Evolutionary conservation across 2,888 invertebrate genomes (phyloP), one percentile per base, ranked within the genome.

Genomic region (Psococerastis gibbosa): DNA sequence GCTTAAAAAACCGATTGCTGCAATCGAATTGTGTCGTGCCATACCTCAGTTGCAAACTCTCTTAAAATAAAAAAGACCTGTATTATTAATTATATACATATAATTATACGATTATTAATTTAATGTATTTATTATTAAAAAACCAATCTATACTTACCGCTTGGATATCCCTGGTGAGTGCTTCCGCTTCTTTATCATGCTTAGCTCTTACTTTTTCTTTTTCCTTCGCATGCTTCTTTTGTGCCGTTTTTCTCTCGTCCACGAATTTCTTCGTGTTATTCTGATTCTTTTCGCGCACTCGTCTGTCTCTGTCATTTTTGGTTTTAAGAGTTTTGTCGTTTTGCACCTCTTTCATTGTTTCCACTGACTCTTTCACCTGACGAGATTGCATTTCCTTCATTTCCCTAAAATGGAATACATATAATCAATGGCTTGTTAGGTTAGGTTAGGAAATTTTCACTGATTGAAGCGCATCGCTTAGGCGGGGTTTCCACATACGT

Each of bases 241-340:
- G 63, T 6, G 62, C 61, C 33, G 75, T 75, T 67, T 82, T 88
- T 46, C 89, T 71, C 62, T 97, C 95, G 53, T 97, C 95, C 70
- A 94, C 79, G 59, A 97, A 97, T 56, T 88, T 85, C 63, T 95
- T 95, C 43, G 91, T 92, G 60, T 95, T 95, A 60, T 94, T 95
- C 59, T 94, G 91, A 56, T 94, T 92, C 62, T 95, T 89, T 63
- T 97, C 92, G 22, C 87, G 70, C 45, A 94, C 70, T 35, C 94
- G 71, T 34, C 94, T 74, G 59, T 98, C 98, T 55, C 91, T 87
- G 61, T 98, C 98, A 48, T 89, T 91, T 56, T 97, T 92, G 45
- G 94, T 95, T 63, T 94, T 83, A 45, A 98, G 69, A 0, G 87
- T 85, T 65, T 97, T 97, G 62, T 99, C 98, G 61, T 84, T 87